Base-by-base conservation (phyloP, 2,888 invertebrate species). In the Meteorus cinctellus region DNA sequence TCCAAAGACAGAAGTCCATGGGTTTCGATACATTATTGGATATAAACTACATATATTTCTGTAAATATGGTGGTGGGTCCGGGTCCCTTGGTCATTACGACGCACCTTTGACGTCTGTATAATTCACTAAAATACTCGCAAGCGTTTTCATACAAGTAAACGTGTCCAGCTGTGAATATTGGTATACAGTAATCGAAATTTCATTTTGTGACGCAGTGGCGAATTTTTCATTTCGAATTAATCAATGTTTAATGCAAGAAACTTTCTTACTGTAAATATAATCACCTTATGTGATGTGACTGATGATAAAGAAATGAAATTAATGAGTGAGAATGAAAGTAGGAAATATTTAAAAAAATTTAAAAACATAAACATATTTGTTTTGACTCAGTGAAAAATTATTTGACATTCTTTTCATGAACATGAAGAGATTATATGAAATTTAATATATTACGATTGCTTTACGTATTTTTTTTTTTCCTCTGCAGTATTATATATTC, bases 1-100 rank as follows among this genome's bases (percentile, higher is more conserved):
- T 80, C 77, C 81, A 76, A 81, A 78, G 77, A 77, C 77, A 78
- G 80, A 77, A 81, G 36, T 48, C 73, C 36, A 59, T 72, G 63
- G 62, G 63, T 73, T 67, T 77, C 62, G 70, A 70, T 72, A 69
- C 69, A 24, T 24, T 69, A 34, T 19, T 27, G 48, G 19, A 55
- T 55, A 55, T 55, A 55, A 19, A 48, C 41, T 16, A 48, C n/a
- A 19, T 55, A 55, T 55, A 55, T 34, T 34, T 16, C 31, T 14
- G 62, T 62, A n/a, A 16, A 62, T 31, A 62, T 31, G 14, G n/a
- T n/a, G 10, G 31, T 62, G 62, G 62, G 34, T 31, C 10, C 31
- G 24, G 31, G 8, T 48, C 29, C 16, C 16, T 27, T 68, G 31
- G 27, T 51, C 67, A 45, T 68, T 68, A 68, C 45, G 16, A 29